A percentile compares a stretch with the other conserved stretches of the same genome.
phyloP scores from a whole-genome alignment of 2,797 vertebrate genomes.

The Pempheris klunzingeri region DNA sequence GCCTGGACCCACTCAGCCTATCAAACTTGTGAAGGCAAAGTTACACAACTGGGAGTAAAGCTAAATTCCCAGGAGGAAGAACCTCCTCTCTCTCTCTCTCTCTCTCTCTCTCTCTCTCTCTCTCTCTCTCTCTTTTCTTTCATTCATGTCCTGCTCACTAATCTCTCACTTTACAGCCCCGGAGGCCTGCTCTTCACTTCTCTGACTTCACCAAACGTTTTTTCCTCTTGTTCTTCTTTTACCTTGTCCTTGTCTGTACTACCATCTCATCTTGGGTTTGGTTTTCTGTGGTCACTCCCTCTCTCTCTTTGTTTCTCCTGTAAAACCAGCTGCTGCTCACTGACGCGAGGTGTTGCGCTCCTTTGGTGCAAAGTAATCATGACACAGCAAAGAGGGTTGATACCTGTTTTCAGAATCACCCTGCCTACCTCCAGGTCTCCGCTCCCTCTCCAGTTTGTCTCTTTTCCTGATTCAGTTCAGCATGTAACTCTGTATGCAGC shows the following conservation, averaged over 20 bases:
- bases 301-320: slow-evolving; percentile 17
- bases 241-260: not conserved
- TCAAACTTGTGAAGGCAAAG: slow-evolving; percentile 23
- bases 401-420: slow-evolving; percentile 9
- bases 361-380: slow-evolving; percentile 23
- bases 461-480: not conserved
- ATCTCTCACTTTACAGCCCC: slow-evolving; percentile 9
- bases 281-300: slow-evolving; percentile 20
- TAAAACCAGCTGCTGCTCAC: slow-evolving; percentile 28
- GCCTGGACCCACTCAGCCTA: not conserved
- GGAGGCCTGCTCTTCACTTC: not conserved
- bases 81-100: slow-evolving; percentile 1
- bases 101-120: slow-evolving; percentile 32
- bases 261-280: slow-evolving; percentile 15
- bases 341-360: not conserved
- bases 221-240: slow-evolving; percentile 6
- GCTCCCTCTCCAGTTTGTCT: not conserved
- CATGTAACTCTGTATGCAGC: not conserved
- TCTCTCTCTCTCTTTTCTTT: slow-evolving; percentile 21
- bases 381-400: slow-evolving; percentile 12
- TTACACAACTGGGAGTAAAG: slow-evolving; percentile 28
- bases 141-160: slow-evolving; percentile 35
- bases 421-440: not conserved
- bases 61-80: slow-evolving; percentile 8
- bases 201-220: slow-evolving; percentile 24